Evolutionary conservation across 2,888 invertebrate genomes (phyloP), one percentile per base, ranked within the genome.

Genomic region (Yponomeuta plumbellus): DNA sequence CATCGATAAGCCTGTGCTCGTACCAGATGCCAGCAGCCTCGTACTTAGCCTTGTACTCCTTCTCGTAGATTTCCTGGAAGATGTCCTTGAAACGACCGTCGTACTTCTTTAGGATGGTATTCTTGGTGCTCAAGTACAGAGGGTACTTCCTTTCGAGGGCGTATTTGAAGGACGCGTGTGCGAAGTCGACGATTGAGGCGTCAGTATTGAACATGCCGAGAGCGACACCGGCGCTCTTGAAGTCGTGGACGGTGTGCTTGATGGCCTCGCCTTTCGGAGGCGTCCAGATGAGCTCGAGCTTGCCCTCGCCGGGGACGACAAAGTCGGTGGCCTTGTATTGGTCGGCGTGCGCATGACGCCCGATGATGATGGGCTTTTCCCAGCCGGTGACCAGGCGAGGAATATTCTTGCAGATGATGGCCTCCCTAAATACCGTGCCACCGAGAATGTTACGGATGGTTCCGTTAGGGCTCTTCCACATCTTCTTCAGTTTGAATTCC

Each of bases 271-370:
- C 92, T 61, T 92, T 95, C 10, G 88, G 81, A 11, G 97, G 95
- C 0, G 94, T 95, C 90, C 95, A 99, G 34, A 94, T 93, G 66
- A 99, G 91, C 79, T 97, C 96, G 56, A 99, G 89, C 79, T 94
- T 97, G 34, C 99, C 99, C 65, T 95, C 93, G 8, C 96, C 96
- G 65, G 98, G 98, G 0, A 99, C 97, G 13, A 99, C 93, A 86
- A 99, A 98, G 86, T 99, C 99, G 17, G 97, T 98, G 0, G 99
- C 99, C 88, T 97, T 97, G 85, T 98, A 98, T 85, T 98, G 99
- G 90, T 99, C 99, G 56, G 97, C 99, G 81, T 99, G 97, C 66
- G 99, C 99, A 82, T 99, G 99, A 92, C 99, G 96, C 3, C 99
- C 99, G 78, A 99, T 99, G 67, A 99, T 96, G 73, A 99, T 99